Evolutionary conservation across 2,888 invertebrate genomes (phyloP).

Genomic region (Dryadula phaetusa): DNA sequence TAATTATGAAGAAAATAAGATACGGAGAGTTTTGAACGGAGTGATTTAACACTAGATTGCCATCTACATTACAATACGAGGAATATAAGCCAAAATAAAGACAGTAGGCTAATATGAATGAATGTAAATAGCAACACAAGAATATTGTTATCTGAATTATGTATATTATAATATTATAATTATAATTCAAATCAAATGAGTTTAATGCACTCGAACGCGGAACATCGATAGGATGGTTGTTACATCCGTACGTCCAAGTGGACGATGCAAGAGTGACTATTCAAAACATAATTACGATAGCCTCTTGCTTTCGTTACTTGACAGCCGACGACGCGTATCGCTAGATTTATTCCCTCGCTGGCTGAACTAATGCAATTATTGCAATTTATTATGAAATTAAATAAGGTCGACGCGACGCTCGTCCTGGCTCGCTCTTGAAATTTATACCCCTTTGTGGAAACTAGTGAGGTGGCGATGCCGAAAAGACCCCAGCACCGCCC

Average conservation of each 20-base stretch:
- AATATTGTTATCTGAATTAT: conserved; percentile 25
- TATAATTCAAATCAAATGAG: conserved; percentile 48
- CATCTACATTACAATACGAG: too few relatives aligned
- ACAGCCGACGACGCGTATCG: conserved; percentile 57
- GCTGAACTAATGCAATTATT: conserved; percentile 79
- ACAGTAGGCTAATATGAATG: background rate
- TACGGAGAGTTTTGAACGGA: too few relatives aligned
- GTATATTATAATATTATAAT: conserved; percentile 42
- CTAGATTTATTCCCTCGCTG: conserved; percentile 72
- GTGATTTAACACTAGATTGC: too few relatives aligned
- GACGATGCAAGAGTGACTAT: conserved; percentile 52
- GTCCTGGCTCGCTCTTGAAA: conserved; percentile 57
- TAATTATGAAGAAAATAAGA: too few relatives aligned
- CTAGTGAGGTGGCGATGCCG: conserved; percentile 51
- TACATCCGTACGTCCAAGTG: conserved; percentile 52
- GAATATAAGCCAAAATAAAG: too few relatives aligned
- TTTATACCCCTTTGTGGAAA: conserved; percentile 68
- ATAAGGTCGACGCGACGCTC: conserved; percentile 73
- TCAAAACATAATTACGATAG: conserved; percentile 51
- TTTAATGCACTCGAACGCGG: conserved; percentile 50
- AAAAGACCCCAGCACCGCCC: conserved; percentile 57
- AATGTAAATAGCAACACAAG: background rate
- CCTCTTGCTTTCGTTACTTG: conserved; percentile 54
- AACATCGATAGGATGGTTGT: conserved; percentile 51
- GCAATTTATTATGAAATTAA: conserved; percentile 83